Evolutionary conservation across 2,113 vertebrate genomes (phyloP), one percentile per base, ranked within the genome.

Genomic region (Hypocryptadius cinnamomeus): DNA sequence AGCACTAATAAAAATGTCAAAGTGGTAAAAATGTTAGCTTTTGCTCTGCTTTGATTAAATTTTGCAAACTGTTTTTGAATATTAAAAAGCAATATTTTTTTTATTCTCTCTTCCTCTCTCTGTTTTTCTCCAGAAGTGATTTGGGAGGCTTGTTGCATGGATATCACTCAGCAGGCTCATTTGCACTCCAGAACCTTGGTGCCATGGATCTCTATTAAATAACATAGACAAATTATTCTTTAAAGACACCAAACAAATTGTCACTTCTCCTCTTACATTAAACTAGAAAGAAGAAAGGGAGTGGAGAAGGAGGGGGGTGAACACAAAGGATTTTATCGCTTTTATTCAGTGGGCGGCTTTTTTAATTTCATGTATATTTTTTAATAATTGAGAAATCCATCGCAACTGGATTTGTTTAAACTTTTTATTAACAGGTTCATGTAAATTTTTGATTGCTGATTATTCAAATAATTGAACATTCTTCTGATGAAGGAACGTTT

Each of bases 31-130:
- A 98, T 98, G 98, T 98, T 98, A 97, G 98, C 98, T 98, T 98
- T 98, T 98, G 97, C 97, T 98, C 96, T 97, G 98, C 98, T 98
- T 98, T 98, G 98, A 98, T 98, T 98, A 98, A 98, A 98, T 98
- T 98, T 98, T 97, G 97, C 98, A 97, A 98, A 98, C 98, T 98
- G 98, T 98, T 98, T 98, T 98, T 98, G 98, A 98, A 98, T 98
- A 98, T 98, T 98, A 98, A 98, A 98, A 97, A 98, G 98, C 98
- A 97, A 97, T 98, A 97, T 97, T 97, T 98, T 98, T 98, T 98
- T 97, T 97, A 96, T 97, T 97, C 96, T 98, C 93, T 97, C 96
- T 96, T 89, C 81, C 91, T 95, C 86, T 95, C 95, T 96, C 95
- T 95, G 72, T 96, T 95, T 97, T 86, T 94, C 96, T 97, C 85